Evolutionary conservation across 1,140 invertebrate species (phyloP).

Genomic region (Dendrolimus punctatus): DNA sequence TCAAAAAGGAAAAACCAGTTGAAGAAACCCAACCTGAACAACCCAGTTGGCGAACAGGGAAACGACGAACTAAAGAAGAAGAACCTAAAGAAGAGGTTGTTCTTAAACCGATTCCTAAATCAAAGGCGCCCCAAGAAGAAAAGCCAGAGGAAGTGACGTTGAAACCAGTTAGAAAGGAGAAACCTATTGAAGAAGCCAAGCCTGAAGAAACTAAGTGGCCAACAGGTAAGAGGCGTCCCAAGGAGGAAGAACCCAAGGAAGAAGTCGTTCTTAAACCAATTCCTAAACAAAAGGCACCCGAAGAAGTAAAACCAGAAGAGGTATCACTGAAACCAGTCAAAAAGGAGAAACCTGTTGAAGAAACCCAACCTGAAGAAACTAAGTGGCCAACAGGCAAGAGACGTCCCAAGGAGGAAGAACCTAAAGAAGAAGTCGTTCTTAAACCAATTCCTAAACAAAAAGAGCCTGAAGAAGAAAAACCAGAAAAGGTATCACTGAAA

Average conservation of each 20-base stretch:
- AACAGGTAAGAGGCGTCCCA: constrained; percentile 9
- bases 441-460: constrained; percentile 53
- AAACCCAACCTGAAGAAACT: constrained; percentile 5
- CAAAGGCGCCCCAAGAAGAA: constrained; percentile 10
- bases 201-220: constrained; percentile 11
- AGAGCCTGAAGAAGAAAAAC: constrained; percentile 18
- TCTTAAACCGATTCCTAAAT: constrained; percentile 11
- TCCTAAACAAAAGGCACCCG: constrained; percentile 17
- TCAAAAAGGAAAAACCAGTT: constrained; percentile 5
- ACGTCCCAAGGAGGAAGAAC: constrained; percentile 31
- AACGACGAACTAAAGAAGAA: constrained; percentile 9
- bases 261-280: constrained; percentile 20
- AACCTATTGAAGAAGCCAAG: constrained; percentile 9
- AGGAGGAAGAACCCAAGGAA: constrained; percentile 21
- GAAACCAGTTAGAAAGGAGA: constrained; percentile 8
- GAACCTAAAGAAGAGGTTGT: constrained; percentile 12
- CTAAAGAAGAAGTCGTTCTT: constrained; percentile 40
- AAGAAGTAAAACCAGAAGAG: constrained; percentile 21
- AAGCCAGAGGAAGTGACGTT: constrained; percentile 7
- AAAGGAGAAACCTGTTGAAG: constrained; percentile 17
- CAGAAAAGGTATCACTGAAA: constrained; percentile 48
- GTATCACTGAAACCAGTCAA: constrained; percentile 15
- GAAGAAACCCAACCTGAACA: constrained; percentile 11
- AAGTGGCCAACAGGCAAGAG: background rate
- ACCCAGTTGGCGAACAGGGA: constrained; percentile 8